Evolutionary conservation across 2,113 vertebrate genomes (phyloP).

Genomic region (Onychostruthus taczanowskii): DNA sequence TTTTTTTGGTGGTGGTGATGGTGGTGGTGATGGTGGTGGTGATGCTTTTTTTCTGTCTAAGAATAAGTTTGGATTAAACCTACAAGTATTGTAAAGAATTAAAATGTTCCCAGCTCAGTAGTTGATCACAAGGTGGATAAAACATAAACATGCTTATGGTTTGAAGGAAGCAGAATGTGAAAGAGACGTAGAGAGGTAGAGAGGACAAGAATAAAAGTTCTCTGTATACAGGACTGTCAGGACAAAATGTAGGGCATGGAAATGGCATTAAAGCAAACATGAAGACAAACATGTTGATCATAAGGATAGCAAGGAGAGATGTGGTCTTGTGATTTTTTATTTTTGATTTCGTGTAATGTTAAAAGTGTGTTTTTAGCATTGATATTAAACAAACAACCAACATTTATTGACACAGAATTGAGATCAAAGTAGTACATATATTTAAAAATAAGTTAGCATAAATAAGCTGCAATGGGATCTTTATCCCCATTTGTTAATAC

Average conservation of each 20-base stretch:
- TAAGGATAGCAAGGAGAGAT: rapidly evolving
- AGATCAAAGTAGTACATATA: not conserved
- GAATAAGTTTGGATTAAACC: not conserved
- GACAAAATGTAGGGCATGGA: not conserved
- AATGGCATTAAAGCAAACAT: not conserved
- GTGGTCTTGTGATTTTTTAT: not conserved
- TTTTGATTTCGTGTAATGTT: not conserved
- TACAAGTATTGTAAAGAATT: not conserved
- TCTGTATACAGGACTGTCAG: not conserved
- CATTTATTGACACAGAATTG: not conserved
- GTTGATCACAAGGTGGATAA: not conserved
- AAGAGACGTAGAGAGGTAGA: not conserved
- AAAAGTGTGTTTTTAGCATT: not conserved
- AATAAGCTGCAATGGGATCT: not conserved
- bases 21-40: not conserved
- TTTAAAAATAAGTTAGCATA: not conserved
- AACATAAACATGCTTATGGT: not conserved
- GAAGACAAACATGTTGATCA: not conserved
- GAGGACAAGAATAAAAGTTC: not conserved
- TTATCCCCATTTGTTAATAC: not conserved
- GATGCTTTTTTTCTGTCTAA: not conserved
- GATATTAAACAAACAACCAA: not conserved
- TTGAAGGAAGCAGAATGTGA: not conserved
- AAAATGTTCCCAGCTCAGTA: not conserved
- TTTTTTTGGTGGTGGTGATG: not conserved